Evolutionary conservation across 2,113 vertebrate species (phyloP), one percentile per base, ranked within the genome.

Genomic region (Pachypanchax playfairii): DNA sequence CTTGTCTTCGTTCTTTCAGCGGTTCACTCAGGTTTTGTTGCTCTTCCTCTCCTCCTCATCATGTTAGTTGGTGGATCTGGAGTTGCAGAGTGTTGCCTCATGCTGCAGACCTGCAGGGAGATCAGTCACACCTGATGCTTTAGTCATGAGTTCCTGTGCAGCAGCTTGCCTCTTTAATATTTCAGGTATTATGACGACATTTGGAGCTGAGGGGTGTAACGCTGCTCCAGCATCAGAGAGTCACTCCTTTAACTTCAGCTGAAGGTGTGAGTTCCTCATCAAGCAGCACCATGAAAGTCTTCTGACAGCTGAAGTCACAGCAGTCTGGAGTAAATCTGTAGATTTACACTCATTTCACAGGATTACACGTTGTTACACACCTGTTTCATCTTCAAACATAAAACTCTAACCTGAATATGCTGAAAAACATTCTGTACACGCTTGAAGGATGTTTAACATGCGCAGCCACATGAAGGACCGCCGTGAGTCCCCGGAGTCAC

Each of bases 181-280:
- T 86, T 77, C 70, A 86, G 75, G 39, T 52, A 13, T 77, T 57
- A 72, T 84, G 84, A 86, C 31, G 84, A 86, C 81, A 86, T 59
- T 73, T 13, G 20, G 52, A 71, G 73, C 28, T 0, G 63, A 63
- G 70, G 57, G 75, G 70, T 79, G 81, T 28, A 86, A 86, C 56
- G 28, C 75, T 20, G 69, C 65, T 58, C 50, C 18, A 0, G 26
- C 22, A 18, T 24, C 28, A 29, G 47, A 46, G 9, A n/a, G n/a
- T n/a, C n/a, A 11, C 21, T 6, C 25, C 44, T 43, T 21, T 20
- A 10, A 20, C 11, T 24, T 36, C 5, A 51, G 35, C 8, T 61
- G 6, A 47, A 33, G 33, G 28, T 42, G 15, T 24, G 15, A 18
- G n/a, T 15, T 47, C 9, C 33, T 65, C 42, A 28, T 47, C 29